Base-by-base conservation (phyloP, 2,113 vertebrate species). In the Nymphicus hollandicus region DNA sequence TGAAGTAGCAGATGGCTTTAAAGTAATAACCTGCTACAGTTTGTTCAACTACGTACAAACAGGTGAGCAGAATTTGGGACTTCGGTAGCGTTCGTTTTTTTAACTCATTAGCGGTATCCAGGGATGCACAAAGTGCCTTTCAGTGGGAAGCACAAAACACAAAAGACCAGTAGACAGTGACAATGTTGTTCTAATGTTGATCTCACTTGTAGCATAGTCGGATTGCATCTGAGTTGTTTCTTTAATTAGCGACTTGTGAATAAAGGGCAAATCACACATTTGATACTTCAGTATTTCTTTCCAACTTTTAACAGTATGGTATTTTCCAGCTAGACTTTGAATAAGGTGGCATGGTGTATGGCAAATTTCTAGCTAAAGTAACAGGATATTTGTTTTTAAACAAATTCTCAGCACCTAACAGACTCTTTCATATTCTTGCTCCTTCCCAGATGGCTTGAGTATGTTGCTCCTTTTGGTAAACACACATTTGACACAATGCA, bases 1-100 rank as follows among this genome's bases (percentile, higher is more conserved):
- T 91, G 91, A 93, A 90, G 61, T 37, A 81, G 81, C 81, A 93
- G 88, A 87, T 92, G 56, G 63, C 89, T 97, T 94, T 72, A 72
- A 96, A 94, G 77, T 88, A 90, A 74, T 91, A 96, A 94, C 76
- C 81, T 86, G 68, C 87, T 81, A 83, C 60, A 10, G 22, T 96
- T 97, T 95, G 82, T 91, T 69, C 71, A 95, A 25, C 83, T 77
- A 52, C 47, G 55, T 81, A 83, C 47, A 96, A 91, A 90, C 28
- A 87, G 76, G 90, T 80, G 82, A 97, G 81, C 65, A 74, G 65
- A 88, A 86, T 89, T 92, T 89, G 41, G 73, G 91, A 91, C 49
- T 92, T 88, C 1, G 12, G 39, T 52, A 70, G 56, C 0, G 0
- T 78, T 83, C 0, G 0, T 6, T 68, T 76, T 80, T 89, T 76